phyloP scores from a whole-genome alignment of 2,113 vertebrate genomes.

The Odobenus rosmarus region DNA sequence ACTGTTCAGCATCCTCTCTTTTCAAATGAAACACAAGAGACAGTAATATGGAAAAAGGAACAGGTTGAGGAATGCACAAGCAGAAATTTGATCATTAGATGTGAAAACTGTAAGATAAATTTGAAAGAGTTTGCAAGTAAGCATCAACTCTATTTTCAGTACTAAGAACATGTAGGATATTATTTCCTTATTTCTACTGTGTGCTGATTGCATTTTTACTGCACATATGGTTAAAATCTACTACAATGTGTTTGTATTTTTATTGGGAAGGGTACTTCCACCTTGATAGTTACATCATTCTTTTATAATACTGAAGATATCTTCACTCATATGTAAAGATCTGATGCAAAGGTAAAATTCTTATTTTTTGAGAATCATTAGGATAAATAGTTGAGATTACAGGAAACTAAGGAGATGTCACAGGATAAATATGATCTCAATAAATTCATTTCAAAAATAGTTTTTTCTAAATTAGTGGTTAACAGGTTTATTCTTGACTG shows the following conservation, averaged over 20 bases:
- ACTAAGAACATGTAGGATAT: background rate
- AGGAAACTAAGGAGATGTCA: background rate
- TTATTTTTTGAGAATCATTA: slow-evolving; percentile 5
- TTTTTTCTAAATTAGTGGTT: background rate
- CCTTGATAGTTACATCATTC: background rate
- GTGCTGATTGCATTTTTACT: background rate
- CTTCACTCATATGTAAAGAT: background rate
- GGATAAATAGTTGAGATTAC: background rate
- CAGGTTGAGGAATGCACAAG: background rate
- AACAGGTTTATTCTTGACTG: background rate
- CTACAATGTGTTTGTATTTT: background rate
- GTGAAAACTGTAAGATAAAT: background rate
- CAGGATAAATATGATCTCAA: background rate
- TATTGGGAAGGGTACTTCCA: background rate
- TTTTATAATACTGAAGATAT: background rate
- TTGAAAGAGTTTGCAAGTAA: background rate
- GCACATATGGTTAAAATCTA: background rate
- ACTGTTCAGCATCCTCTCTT: background rate
- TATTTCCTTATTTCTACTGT: background rate
- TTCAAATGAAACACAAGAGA: background rate
- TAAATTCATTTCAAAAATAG: background rate
- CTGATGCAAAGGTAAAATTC: background rate
- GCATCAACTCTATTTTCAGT: background rate
- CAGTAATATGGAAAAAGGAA: background rate
- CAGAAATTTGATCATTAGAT: background rate